Conservation (phyloP, 64 coral and sea anemone genomes). For the Cladopsammia gracilis region DNA sequence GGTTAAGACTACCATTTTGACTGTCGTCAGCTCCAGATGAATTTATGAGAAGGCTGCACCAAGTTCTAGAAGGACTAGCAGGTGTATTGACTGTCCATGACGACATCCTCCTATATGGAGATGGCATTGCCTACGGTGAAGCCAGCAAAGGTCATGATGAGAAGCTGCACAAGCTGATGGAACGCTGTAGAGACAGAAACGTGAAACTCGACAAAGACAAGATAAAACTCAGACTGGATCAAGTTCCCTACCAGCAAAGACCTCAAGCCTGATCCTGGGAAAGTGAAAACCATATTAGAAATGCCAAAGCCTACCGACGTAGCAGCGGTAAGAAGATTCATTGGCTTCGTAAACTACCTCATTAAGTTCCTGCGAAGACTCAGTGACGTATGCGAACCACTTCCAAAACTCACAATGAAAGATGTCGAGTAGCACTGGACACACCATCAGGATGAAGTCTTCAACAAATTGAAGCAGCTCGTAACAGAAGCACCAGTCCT, state of each 20-base stretch:
- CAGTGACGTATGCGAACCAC: background rate
- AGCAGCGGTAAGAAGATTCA: background rate
- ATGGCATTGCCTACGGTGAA: background rate
- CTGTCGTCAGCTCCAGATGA: conserved; percentile 4
- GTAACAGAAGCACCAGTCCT: background rate
- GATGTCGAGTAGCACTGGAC: conserved; percentile 3
- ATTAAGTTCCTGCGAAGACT: background rate
- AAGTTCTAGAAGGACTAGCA: background rate
- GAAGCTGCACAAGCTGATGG: background rate
- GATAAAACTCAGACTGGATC: background rate
- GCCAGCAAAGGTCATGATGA: background rate
- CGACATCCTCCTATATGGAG: background rate
- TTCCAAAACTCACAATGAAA: background rate
- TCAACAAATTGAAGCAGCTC: background rate
- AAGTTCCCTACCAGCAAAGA: background rate
- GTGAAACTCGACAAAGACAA: conserved; percentile 14
- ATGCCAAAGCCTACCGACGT: background rate
- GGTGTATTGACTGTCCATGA: background rate
- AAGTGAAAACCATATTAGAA: background rate
- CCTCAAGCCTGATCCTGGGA: background rate
- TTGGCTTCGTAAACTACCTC: background rate
- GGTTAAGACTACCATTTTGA: conserved; percentile 55
- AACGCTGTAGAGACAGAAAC: background rate
- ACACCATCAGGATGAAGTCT: background rate
- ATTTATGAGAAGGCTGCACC: background rate